Percentiles rank a stretch among this genome's conserved stretches.
phyloP scores from a whole-genome alignment of 2,797 vertebrate species.

The Clarias fuscus region DNA sequence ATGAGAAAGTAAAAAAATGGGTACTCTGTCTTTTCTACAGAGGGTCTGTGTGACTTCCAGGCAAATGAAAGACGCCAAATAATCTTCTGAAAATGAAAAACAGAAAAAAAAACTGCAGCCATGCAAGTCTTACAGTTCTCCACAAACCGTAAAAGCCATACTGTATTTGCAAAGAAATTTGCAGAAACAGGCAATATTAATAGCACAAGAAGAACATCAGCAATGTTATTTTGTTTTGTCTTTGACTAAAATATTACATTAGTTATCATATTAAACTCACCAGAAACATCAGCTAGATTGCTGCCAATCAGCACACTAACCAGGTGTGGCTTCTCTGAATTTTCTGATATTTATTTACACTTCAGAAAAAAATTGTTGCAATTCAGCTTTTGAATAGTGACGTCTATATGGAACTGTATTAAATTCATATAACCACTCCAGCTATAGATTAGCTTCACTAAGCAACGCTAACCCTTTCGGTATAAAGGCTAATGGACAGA shows the following conservation, averaged over 20 bases:
- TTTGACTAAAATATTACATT: not conserved
- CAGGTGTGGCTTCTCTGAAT: not conserved
- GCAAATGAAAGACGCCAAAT: not conserved
- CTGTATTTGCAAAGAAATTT: not conserved
- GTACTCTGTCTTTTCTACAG: not conserved
- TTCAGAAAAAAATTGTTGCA: not conserved
- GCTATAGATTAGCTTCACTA: not conserved
- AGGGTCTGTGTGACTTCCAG: not conserved
- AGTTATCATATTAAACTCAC: not conserved
- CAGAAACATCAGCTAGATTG: not conserved
- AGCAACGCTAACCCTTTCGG: not conserved
- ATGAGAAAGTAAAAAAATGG: not conserved
- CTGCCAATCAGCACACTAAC: not conserved
- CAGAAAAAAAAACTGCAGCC: not conserved
- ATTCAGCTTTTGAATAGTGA: not conserved
- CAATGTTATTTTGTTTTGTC: not conserved
- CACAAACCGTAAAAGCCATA: not conserved
- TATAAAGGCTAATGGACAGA: constrained; percentile 35
- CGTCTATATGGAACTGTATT: not conserved
- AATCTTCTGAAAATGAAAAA: not conserved
- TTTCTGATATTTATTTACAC: not conserved
- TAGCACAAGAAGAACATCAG: not conserved
- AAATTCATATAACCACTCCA: not conserved
- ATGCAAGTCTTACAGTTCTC: not conserved
- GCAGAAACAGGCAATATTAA: not conserved